phyloP scores from a whole-genome alignment of 2,888 invertebrate genomes.

The Seladonia tumulorum region DNA sequence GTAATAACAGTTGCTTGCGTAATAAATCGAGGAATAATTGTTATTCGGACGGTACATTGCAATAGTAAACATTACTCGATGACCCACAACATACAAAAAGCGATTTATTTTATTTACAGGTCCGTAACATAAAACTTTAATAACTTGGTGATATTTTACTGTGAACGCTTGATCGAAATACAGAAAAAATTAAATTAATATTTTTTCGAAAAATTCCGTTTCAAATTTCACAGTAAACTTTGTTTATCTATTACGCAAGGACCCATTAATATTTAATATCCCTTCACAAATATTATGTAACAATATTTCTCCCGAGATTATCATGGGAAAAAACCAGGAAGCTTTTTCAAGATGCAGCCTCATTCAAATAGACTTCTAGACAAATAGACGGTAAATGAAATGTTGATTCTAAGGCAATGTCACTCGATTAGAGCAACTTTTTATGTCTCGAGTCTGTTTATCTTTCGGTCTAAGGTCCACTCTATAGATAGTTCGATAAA shows the following conservation, averaged over 20 bases:
- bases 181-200: not conserved
- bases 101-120: not conserved
- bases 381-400: no score
- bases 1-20: not conserved
- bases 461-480: not conserved
- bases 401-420: fast-evolving
- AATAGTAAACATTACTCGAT: not conserved
- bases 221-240: not conserved
- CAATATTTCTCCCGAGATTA: no score
- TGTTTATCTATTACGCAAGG: not conserved
- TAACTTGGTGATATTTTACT: not conserved
- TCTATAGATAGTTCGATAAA: no score
- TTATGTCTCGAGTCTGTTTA: not conserved
- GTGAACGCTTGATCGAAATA: no score
- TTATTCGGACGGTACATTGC: not conserved
- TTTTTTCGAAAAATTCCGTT: not conserved
- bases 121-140: not conserved
- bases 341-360: not conserved
- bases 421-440: not conserved
- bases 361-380: not conserved
- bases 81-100: not conserved
- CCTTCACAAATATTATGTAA: not conserved
- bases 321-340: not conserved
- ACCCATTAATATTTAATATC: not conserved
- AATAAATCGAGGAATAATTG: not conserved